Conservation (phyloP, 2,888 invertebrate genomes). For the Steinernema carpocapsae region DNA sequence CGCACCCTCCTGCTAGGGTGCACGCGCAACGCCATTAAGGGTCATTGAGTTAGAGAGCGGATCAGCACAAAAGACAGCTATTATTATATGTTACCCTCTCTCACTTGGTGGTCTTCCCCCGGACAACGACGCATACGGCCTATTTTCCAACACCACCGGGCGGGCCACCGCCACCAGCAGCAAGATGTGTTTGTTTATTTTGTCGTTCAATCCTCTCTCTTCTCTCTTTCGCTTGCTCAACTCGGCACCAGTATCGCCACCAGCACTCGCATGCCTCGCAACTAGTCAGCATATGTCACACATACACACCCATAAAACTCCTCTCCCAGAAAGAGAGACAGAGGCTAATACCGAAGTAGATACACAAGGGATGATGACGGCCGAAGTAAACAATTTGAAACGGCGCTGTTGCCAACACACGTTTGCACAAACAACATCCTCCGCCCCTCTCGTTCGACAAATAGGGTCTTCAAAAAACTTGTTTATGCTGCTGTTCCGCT, state of each 20-base stretch:
- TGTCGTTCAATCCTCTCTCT: constrained; percentile 16
- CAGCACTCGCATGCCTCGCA: too few species aligned
- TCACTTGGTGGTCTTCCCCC: neutral
- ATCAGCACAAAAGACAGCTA: neutral
- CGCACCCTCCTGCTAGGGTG: too few species aligned
- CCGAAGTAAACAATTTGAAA: too few species aligned
- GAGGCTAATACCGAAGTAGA: neutral
- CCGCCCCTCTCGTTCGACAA: too few species aligned
- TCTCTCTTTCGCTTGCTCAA: neutral
- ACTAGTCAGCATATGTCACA: constrained; percentile 6
- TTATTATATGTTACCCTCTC: constrained; percentile 23
- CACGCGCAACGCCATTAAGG: neutral
- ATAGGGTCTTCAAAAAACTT: too few species aligned
- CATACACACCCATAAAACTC: neutral
- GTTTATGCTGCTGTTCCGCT: too few species aligned
- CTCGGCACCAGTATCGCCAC: neutral
- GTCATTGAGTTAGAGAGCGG: constrained; percentile 11
- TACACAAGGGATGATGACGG: too few species aligned
- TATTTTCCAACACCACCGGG: neutral
- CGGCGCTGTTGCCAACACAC: neutral
- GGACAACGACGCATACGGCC: neutral
- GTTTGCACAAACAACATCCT: neutral
- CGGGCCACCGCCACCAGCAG: neutral
- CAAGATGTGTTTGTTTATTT: constrained; percentile 30
- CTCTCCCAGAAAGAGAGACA: neutral